Conservation (phyloP, 2,797 vertebrate genomes). For the Danio albolineatus region DNA sequence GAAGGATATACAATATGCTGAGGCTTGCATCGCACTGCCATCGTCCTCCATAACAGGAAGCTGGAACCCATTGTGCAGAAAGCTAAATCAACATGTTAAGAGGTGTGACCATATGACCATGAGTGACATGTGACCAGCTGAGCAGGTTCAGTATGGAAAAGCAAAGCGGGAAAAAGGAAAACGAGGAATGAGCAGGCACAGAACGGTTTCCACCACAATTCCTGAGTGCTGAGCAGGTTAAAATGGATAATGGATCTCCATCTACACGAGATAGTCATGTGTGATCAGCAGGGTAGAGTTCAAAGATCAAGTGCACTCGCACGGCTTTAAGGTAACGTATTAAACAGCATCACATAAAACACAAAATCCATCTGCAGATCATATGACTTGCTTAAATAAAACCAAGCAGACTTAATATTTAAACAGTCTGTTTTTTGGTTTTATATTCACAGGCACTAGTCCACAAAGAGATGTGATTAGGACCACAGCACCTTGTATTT, state of each 20-base stretch:
- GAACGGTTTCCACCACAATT: neutral
- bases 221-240: conserved; percentile 62
- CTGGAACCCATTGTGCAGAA: conserved; percentile 75
- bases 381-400: conserved; percentile 26
- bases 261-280: conserved; percentile 71
- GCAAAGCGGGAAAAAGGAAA: conserved; percentile 54
- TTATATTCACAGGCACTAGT: too few species aligned
- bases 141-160: conserved; percentile 59
- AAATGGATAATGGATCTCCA: conserved; percentile 69
- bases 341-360: conserved; percentile 56
- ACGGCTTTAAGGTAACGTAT: conserved; percentile 55
- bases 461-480: too few species aligned
- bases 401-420: too few species aligned
- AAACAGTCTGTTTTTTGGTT: too few species aligned
- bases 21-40: conserved; percentile 74
- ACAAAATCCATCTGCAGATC: conserved; percentile 33
- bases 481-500: too few species aligned
- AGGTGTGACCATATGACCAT: conserved; percentile 68
- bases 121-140: conserved; percentile 72
- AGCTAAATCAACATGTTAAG: conserved; percentile 77
- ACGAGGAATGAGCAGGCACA: neutral
- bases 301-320: conserved; percentile 69
- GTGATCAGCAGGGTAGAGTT: conserved; percentile 75
- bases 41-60: conserved; percentile 81
- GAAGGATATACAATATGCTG: conserved; percentile 83